Evolutionary conservation across 2,888 invertebrate genomes (phyloP).

Genomic region (Cheilosia variabilis): DNA sequence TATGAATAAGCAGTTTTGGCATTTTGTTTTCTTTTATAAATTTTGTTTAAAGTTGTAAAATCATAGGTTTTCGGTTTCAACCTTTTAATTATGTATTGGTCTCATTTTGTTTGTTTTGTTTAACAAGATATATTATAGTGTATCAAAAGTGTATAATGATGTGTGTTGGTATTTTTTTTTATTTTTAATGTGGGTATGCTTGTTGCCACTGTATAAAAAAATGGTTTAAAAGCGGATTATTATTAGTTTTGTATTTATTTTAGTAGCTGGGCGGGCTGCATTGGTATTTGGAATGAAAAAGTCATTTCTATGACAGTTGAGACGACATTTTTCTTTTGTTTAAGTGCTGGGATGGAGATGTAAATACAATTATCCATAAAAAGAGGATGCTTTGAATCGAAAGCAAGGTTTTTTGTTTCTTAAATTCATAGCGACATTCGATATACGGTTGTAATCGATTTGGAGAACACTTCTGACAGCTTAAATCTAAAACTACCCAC

Average conservation of each 20-base stretch:
- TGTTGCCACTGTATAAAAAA: conserved; percentile 65
- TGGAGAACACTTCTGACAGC: no score
- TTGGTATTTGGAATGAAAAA: conserved; percentile 9
- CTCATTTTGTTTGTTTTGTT: conserved; percentile 56
- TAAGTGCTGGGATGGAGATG: no score
- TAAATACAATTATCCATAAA: no score
- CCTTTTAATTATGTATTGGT: conserved; percentile 63
- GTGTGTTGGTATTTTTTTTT: conserved; percentile 42
- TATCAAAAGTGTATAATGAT: conserved; percentile 75
- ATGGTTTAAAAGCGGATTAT: conserved; percentile 50
- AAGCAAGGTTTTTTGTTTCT: no score
- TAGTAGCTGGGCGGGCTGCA: conserved; percentile 21
- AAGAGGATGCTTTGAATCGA: no score
- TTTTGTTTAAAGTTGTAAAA: conserved; percentile 14
- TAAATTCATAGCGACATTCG: no score
- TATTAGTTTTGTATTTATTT: conserved; percentile 18
- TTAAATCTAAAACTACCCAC: no score
- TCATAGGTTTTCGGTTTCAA: conserved; percentile 27
- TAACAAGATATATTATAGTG: conserved; percentile 62
- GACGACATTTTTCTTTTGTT: no score
- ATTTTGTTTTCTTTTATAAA: conserved; percentile 16
- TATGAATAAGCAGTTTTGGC: conserved; percentile 49
- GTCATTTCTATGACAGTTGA: no score
- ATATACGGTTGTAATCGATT: no score
- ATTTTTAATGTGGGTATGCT: conserved; percentile 31